Evolutionary conservation across 2,797 vertebrate species (phyloP), one percentile per base, ranked within the genome.

Genomic region (Lindbergichthys nudifrons): DNA sequence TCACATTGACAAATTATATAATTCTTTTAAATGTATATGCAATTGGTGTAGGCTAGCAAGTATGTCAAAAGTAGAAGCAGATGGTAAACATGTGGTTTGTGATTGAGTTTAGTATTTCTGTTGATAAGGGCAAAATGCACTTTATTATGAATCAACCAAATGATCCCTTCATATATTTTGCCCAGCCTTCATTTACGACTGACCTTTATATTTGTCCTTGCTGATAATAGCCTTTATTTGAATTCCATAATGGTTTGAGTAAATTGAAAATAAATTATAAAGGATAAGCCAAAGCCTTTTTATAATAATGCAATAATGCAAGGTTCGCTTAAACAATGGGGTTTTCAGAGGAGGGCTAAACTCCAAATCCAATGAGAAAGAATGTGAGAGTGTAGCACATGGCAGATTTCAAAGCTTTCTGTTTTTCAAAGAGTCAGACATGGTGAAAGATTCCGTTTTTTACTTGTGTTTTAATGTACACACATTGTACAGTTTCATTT

Each of bases 161-260:
- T 26, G 21, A 52, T 11, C 46, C n/a, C 19, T 13, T n/a, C 3
- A 8, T 16, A 19, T 56, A 16, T 65, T 77, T 52, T n/a, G 6
- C 42, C 57, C 51, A 23, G 52, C 14, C 21, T 71, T 71, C 18
- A 72, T 76, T 42, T 68, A 8, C 3, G 18, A 6, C 73, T 62
- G 70, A 71, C 60, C 66, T 82, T 73, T 79, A 64, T 47, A 52
- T 8, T 57, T 53, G 32, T 45, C 48, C 16, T n/a, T 48, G 15
- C 32, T 21, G 39, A 7, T 3, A 16, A 30, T 45, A 78, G 45
- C 47, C n/a, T 15, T 58, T 73, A 46, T 72, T 77, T 50, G 19
- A 54, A 71, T 21, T 4, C 42, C n/a, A 10, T 7, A 10, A 47
- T 1, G 21, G 14, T 10, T 39, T 50, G 41, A 73, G 32, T 61